Evolutionary conservation across 2,113 vertebrate species (phyloP), one percentile per base, ranked within the genome.

Genomic region (Aphyosemion australe): DNA sequence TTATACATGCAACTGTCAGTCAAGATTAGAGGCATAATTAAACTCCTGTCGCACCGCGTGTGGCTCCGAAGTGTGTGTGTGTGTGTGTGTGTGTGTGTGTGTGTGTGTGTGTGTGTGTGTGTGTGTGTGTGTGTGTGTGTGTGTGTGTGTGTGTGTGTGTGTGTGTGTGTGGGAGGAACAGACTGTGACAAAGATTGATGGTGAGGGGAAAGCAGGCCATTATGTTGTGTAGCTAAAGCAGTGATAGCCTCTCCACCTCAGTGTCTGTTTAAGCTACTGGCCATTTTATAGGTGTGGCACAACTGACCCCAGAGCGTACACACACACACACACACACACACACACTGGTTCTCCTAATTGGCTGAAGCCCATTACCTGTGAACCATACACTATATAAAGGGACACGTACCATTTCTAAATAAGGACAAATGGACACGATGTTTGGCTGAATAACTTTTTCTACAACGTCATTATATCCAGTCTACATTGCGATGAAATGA

Each of bases 1-100:
- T 89, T 89, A 87, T 89, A 88, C 72, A 84, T 65, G 79, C 68
- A 57, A 66, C 83, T 90, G 89, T 88, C 90, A 89, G 79, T 92
- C 90, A 90, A 89, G 85, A 91, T 91, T 89, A 90, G 84, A 57
- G 39, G 73, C 79, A 78, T 89, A 91, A 91, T 90, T 89, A 91
- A 82, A 82, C 72, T 77, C 72, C 74, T 87, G 66, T 76, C 76
- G 48, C 69, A 52, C 50, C 20, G 78, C 47, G 71, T 85, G 78
- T 59, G 73, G 78, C 41, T 84, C 5, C 3, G 57, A 6, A 15
- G 50, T 66, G 69, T 47, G 60, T 26, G 69, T 55, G 6, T 26
- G 53, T 39, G 51, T 43, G 53, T 63, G 41, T 20, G 46, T 79
- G 75, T 72, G 41, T 76, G 68, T 19, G 71, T 31, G 41, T 59